A percentile compares a stretch with the other conserved stretches of the same genome.
These are phyloP conservation scores for Actinia tenebrosa DNA, from an alignment of 64 coral and sea anemone species.

Conservation along the genomic window DNA sequence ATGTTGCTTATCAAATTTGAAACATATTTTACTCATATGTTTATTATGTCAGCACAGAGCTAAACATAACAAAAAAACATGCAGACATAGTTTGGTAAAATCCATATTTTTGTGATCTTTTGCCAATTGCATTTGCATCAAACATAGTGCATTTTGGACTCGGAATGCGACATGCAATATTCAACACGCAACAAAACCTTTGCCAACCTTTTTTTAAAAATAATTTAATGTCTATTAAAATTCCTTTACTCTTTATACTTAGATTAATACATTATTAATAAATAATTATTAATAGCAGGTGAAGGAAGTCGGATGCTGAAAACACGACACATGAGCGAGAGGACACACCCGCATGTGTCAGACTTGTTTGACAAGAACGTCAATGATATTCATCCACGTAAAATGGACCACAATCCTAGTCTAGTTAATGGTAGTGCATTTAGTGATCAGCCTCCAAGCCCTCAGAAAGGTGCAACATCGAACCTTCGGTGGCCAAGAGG, in stretches of 20 bases:
- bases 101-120: too few relatives aligned
- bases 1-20: too few relatives aligned
- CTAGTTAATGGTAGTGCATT: slow-evolving; percentile 54
- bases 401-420: slow-evolving; percentile 37
- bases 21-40: too few relatives aligned
- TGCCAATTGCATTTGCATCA: too few relatives aligned
- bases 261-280: neutral
- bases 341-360: slow-evolving; percentile 54
- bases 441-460: slow-evolving; percentile 58
- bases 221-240: too few relatives aligned
- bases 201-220: too few relatives aligned
- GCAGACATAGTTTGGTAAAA: too few relatives aligned
- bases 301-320: slow-evolving; percentile 48
- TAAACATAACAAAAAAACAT: too few relatives aligned
- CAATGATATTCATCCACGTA: slow-evolving; percentile 38
- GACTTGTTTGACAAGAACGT: slow-evolving; percentile 64
- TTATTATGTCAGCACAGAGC: too few relatives aligned
- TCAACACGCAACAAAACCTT: too few relatives aligned
- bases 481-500: slow-evolving; percentile 36
- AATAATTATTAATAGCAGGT: slow-evolving; percentile 24
- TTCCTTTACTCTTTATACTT: neutral
- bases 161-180: too few relatives aligned
- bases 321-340: slow-evolving; percentile 70
- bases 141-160: too few relatives aligned
- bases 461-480: slow-evolving; percentile 43